Percentiles rank a stretch among this genome's conserved stretches.
phyloP scores from a whole-genome alignment of 2,888 invertebrate species.

The Flexamia atlantica region DNA sequence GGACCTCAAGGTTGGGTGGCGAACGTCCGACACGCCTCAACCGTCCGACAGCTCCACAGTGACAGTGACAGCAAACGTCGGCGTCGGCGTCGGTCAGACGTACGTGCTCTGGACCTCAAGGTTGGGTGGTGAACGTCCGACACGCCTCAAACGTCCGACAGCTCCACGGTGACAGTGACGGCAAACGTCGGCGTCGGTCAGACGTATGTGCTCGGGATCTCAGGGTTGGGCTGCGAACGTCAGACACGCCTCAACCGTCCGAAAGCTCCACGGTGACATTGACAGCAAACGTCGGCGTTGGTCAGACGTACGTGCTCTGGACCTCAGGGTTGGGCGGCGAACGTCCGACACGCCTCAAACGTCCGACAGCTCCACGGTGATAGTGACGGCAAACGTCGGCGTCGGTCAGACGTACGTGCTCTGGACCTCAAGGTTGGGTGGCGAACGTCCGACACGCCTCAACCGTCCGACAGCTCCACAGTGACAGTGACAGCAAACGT shows the following conservation, averaged over 20 bases:
- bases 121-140: constrained; percentile 79
- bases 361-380: too few relatives aligned
- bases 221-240: constrained; percentile 81
- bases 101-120: constrained; percentile 83
- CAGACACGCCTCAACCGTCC: neutral
- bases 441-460: too few relatives aligned
- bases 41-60: constrained; percentile 12
- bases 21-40: constrained; percentile 75
- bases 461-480: neutral
- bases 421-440: too few relatives aligned
- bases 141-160: constrained; percentile 80
- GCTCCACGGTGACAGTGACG: constrained; percentile 7
- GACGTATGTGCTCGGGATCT: constrained; percentile 82
- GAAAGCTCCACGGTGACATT: neutral
- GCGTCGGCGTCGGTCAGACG: constrained; percentile 73
- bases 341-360: too few relatives aligned
- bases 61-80: constrained; percentile 26
- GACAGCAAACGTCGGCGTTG: constrained; percentile 19
- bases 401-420: too few relatives aligned
- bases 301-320: constrained; percentile 81
- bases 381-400: too few relatives aligned
- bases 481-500: constrained; percentile 12
- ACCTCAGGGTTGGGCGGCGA: constrained; percentile 80
- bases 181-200: constrained; percentile 41
- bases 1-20: constrained; percentile 80